These are phyloP conservation scores for Ochotona curzoniae DNA, from an alignment of 2,113 vertebrate genomes.

Conservation along the genomic window DNA sequence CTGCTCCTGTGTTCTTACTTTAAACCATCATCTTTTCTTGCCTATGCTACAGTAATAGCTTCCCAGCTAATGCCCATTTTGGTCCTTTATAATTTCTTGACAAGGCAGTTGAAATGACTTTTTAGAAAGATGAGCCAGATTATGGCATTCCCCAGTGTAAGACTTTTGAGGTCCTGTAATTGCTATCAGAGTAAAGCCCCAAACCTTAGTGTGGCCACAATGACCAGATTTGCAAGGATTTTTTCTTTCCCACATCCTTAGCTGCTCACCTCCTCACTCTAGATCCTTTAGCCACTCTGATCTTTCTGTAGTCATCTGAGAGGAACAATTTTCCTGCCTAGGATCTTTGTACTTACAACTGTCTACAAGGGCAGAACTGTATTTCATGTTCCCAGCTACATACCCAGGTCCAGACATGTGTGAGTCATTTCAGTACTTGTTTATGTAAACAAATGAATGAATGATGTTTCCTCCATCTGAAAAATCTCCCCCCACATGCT, in stretches of 20 bases:
- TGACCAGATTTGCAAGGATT: not conserved
- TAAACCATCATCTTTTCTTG: not conserved
- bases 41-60: too few relatives aligned
- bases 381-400: not conserved
- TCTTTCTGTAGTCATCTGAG: not conserved
- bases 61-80: not conserved
- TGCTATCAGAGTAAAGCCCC: not conserved
- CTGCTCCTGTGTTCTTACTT: not conserved
- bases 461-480: not conserved
- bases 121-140: slow-evolving; percentile 12
- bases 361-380: not conserved
- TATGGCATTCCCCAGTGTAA: not conserved
- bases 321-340: not conserved
- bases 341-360: not conserved
- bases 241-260: not conserved
- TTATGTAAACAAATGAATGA: not conserved
- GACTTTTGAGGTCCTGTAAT: not conserved
- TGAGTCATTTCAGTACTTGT: not conserved
- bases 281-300: not conserved
- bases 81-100: not conserved
- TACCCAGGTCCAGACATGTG: not conserved
- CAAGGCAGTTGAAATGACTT: not conserved
- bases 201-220: not conserved
- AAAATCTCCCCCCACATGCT: not conserved
- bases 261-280: not conserved